A percentile compares a stretch with the other conserved stretches of the same genome.
Conservation (phyloP, 2,888 invertebrate genomes). For the Alitta virens region DNA sequence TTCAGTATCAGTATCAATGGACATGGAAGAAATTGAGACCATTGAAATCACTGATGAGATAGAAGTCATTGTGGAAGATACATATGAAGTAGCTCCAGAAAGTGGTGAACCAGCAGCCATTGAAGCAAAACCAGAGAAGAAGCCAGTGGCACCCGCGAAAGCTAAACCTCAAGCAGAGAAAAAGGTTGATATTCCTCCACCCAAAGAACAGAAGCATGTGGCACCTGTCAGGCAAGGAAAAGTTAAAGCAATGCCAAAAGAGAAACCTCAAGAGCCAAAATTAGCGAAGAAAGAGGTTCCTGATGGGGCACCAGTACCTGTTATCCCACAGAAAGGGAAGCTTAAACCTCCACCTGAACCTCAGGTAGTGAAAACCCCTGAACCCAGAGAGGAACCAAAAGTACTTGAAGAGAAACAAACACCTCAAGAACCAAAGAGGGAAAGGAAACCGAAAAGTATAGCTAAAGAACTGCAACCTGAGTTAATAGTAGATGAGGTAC, state of each 20-base stretch:
- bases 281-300: background rate
- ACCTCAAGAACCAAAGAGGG: background rate
- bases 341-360: background rate
- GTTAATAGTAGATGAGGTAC: background rate
- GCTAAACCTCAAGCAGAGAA: background rate
- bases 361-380: background rate
- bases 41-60: background rate
- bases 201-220: background rate
- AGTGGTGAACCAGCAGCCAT: no score
- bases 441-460: background rate
- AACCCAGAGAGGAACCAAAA: background rate
- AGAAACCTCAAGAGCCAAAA: background rate
- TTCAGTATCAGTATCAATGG: no score
- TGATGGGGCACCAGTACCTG: background rate
- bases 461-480: background rate
- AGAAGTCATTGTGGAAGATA: background rate
- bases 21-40: background rate
- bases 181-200: background rate
- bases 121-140: conserved; percentile 1
- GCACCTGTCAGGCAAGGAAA: background rate
- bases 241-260: background rate
- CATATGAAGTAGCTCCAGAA: conserved; percentile 2
- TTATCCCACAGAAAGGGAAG: background rate
- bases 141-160: background rate
- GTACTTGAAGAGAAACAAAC: background rate